Percentiles rank a stretch among this genome's conserved stretches.
Conservation (phyloP, 2,888 invertebrate genomes). For the Acleris emargana region DNA sequence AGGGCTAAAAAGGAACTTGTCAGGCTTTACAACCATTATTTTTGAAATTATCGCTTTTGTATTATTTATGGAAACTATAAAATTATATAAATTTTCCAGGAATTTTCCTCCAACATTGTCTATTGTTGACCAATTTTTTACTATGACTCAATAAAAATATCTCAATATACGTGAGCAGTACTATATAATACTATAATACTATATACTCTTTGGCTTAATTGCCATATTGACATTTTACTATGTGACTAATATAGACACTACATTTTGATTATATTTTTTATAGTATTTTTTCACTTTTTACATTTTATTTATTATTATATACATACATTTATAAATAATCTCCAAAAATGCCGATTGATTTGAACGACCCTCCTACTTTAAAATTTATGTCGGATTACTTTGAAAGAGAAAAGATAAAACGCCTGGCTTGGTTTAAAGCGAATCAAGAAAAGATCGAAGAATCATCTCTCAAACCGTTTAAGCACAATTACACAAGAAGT, state of each 20-base stretch:
- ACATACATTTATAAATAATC: neutral
- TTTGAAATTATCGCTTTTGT: no score
- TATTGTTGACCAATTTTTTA: no score
- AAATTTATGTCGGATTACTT: conserved; percentile 43
- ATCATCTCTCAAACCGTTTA: neutral
- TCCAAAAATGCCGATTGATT: conserved; percentile 40
- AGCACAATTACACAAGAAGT: conserved; percentile 3
- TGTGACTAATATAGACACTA: neutral
- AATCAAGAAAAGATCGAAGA: conserved; percentile 35
- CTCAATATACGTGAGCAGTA: no score
- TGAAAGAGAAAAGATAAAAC: conserved; percentile 40
- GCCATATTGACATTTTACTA: no score
- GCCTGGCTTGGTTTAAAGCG: conserved; percentile 43
- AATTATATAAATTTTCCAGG: no score
- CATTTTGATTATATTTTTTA: neutral
- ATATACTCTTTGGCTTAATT: no score
- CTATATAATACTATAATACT: no score
- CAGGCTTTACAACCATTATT: no score
- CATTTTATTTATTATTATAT: neutral
- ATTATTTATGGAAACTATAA: no score
- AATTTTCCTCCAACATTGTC: no score
- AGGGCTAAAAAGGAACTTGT: no score
- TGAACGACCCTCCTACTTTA: conserved; percentile 39
- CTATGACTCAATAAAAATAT: no score
- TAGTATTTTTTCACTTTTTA: neutral